Base-by-base conservation (phyloP, 2,888 invertebrate species). In the Laspeyria flexula region DNA sequence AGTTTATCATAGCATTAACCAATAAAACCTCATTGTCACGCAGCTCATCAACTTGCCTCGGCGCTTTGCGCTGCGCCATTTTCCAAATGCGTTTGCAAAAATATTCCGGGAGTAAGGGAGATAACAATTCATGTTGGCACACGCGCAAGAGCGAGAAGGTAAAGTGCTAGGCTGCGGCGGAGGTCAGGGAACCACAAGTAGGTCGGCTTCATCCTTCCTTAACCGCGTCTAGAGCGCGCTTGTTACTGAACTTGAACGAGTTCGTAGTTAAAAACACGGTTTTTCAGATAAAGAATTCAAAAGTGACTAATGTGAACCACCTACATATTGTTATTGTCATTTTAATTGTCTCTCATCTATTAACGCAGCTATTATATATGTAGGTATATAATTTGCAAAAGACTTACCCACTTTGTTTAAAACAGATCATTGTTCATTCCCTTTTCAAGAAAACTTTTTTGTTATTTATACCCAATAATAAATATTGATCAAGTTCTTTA, bases 111-210 rank as follows among this genome's bases (percentile, higher is more conserved):
- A 86, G 86, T 76, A 69, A 91, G 60, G 52, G 84, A 85, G 90
- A 89, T 43, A 55, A 73, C 44, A 16, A 16, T 27, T 48, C 16
- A 39, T 47, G 45, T 37, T 21, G 39, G 6, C 29, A 33, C 38
- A 23, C 9, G 25, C 12, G 44, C 10, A 40, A 30, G 86, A 62
- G 68, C 11, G 78, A 88, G 66, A 77, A 77, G 74, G 85, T 65
- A 47, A 46, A 31, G 52, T 80, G 88, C 85, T 89, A 88, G 88
- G 89, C 83, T 87, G 85, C 81, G 75, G 79, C 81, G 83, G 90
- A 90, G 91, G 91, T 92, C 91, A 90, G 85, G 85, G 91, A 91
- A 90, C 92, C 86, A 81, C 88, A 92, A 91, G 89, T 92, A 81
- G 92, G 91, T 88, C 90, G 87, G 73, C 85, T 87, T 81, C 89